Base-by-base conservation (phyloP, 2,113 vertebrate genomes). In the Gymnocephalus cernua region DNA sequence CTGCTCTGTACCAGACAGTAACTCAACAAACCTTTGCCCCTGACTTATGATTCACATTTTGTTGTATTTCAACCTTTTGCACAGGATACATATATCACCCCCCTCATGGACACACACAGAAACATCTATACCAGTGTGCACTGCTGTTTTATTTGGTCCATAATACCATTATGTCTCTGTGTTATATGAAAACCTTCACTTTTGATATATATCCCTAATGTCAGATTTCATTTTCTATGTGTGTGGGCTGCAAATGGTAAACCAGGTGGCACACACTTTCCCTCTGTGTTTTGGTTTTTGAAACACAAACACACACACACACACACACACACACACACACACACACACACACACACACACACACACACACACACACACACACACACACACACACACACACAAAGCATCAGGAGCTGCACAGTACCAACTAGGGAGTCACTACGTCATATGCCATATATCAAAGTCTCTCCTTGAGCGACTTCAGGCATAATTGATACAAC, bases 401-500 rank as follows among this genome's bases (percentile, higher is more conserved):
- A 54, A 41, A 69, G 74, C 75, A 79, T 77, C 70, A 84, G 74
- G 77, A 77, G 44, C 73, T 38, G 72, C 71, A 76, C 61, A 73
- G 66, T n/a, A 83, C 58, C 51, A 61, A 35, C 82, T 19, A 64
- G 83, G 76, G 83, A 89, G 85, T 80, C 56, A 6, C 86, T 77
- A 84, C 51, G 57, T 86, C 86, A 90, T 84, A 25, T 63, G 62
- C 71, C 72, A 79, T 84, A 85, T 72, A 86, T 89, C 90, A 89
- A 87, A 92, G 83, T 87, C 83, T 79, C 63, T 63, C 88, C 82
- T 71, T 77, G 59, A 87, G 88, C 80, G 63, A 88, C 77, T 89
- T 72, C 32, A 75, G 72, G 72, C 74, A 87, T 90, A 89, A 91
- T 87, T 90, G 85, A 87, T 87, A 82, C 66, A 87, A 88, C 77